Base-by-base conservation (phyloP, 2,113 vertebrate species). In the Meles meles region DNA sequence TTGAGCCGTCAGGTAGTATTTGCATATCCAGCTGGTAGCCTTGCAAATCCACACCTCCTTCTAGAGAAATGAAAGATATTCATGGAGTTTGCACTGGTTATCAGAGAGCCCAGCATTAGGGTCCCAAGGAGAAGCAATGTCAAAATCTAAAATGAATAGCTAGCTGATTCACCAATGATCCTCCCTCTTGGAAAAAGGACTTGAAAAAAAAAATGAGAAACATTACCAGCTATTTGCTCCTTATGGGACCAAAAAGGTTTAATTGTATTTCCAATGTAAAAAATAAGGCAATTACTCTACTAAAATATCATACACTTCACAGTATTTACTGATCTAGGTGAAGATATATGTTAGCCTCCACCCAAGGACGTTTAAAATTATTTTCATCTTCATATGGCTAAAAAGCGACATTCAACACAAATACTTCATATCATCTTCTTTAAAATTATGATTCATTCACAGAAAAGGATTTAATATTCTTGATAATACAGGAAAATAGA, bases 1-100 rank as follows among this genome's bases (percentile, higher is more conserved):
- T 99, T 98, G 97, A 97, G 85, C 94, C 97, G 25, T 98, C 98
- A 97, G 98, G 97, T 96, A 98, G 98, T 98, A 98, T 98, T 98
- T 98, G 98, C 2, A 98, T 98, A 98, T 98, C 99, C 98, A 98
- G 97, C 37, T 7, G 98, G 98, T 98, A 98, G 98, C 98, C 98
- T 98, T 98, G 99, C 96, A 98, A 99, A 98, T 98, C 98, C 97
- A 99, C 96, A 98, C 98, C 98, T 99, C 98, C 98, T 98, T 99
- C 99, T 99, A 97, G 98, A 98, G 98, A 99, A 99, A 99, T 39
- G 97, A 98, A 98, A 99, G 98, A 99, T 93, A 99, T 98, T 98
- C 98, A 98, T 92, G 98, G 97, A 93, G 96, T 98, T 98, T 98
- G 98, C 96, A 96, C 97, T 71, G 96, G 95, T 94, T 96, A 79